Base-by-base conservation (phyloP, 2,797 vertebrate species). In the Galaxias olidus region DNA sequence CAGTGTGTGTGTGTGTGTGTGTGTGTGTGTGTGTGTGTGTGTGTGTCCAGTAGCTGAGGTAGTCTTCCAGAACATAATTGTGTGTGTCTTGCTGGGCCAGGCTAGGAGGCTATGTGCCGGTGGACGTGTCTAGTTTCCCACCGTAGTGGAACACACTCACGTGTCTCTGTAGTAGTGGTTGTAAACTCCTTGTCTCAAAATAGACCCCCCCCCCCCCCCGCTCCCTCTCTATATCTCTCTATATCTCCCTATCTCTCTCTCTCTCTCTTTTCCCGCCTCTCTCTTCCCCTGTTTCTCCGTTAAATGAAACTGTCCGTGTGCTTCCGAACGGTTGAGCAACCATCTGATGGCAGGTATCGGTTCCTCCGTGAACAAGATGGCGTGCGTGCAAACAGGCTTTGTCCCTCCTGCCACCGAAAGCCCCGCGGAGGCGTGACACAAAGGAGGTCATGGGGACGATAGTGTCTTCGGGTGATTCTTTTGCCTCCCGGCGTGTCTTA, bases 141-240 rank as follows among this genome's bases (percentile, higher is more conserved):
- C 10, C 30, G n/a, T 43, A 43, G 55, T 43, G 55, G 10, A 58
- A 44, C 55, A 43, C 14, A 14, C 12, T 58, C 55, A 58, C 41
- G 17, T 59, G 57, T 45, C 57, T 6, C 8, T 8, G 57, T 59
- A 19, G 17, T 59, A 59, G 56, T 58, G 55, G 57, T 59, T 45
- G 57, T 59, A 59, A 19, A 43, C 9, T 14, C 45, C 17, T 15
- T 13, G 57, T 18, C 17, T 15, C 57, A 18, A 43, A 59, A 59
- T 59, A 56, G 53, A 14, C 40, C 57, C 10, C 41, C 43, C 10
- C 43, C 19, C 30, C 30, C 30, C 30, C 30, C 30, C 30, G 3
- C 43, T 11, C 10, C 44, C 42, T 45, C 13, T 15, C 56, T 19
- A 4, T 18, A 13, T 42, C 8, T 41, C 10, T 45, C 15, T 15